Conservation (phyloP, 2,113 vertebrate genomes). For the Coturnix japonica region DNA sequence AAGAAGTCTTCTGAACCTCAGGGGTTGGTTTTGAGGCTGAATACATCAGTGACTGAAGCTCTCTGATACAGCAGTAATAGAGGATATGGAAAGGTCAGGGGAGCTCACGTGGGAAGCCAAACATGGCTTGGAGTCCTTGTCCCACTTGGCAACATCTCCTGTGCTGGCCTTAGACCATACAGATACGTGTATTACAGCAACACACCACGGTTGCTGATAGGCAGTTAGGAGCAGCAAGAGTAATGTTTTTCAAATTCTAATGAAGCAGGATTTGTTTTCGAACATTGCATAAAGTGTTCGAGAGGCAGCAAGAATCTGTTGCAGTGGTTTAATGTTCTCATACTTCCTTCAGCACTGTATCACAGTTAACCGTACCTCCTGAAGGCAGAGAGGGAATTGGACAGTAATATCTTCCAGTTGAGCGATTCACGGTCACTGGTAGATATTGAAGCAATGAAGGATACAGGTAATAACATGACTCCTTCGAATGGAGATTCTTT, state of each 20-base stretch:
- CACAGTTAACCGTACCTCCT: neutral
- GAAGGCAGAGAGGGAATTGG: neutral
- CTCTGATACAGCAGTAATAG: neutral
- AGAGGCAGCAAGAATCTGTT: neutral
- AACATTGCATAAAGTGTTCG: neutral
- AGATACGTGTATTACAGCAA: neutral
- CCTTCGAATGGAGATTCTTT: slow-evolving; percentile 22
- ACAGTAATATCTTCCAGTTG: neutral
- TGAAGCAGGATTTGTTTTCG: neutral
- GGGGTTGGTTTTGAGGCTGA: neutral
- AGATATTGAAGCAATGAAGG: slow-evolving; percentile 21
- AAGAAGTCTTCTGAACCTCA: neutral
- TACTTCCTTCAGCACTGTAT: neutral
- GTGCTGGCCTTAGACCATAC: neutral
- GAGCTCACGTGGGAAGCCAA: neutral
- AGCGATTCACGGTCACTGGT: slow-evolving; percentile 21
- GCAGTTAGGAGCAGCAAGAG: neutral
- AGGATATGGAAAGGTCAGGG: neutral
- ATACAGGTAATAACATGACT: neutral
- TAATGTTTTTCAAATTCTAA: neutral
- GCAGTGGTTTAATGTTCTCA: neutral
- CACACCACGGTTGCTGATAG: neutral
- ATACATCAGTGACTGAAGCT: neutral
- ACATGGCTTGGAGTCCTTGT: neutral
- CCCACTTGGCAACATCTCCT: neutral